Evolutionary conservation across 2,888 invertebrate genomes (phyloP).

Genomic region (Colostygia pectinataria): DNA sequence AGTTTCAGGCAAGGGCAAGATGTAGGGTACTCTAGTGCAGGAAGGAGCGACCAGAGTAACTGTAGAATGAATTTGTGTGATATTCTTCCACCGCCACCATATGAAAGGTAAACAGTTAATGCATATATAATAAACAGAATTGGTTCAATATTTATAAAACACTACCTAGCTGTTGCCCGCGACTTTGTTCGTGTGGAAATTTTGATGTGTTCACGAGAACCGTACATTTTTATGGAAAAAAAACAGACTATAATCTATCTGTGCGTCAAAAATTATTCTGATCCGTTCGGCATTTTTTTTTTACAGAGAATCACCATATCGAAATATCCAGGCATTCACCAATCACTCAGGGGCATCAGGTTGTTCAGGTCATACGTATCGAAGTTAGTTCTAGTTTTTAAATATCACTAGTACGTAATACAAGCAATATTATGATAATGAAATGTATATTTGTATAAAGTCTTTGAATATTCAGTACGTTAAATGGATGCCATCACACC

Average conservation of each 20-base stretch:
- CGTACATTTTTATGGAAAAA: no score
- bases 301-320: slow-evolving; percentile 72
- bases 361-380: slow-evolving; percentile 73
- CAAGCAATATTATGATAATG: slow-evolving; percentile 74
- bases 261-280: no score
- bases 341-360: slow-evolving; percentile 75
- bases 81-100: slow-evolving; percentile 73
- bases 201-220: no score
- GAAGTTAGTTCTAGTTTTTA: slow-evolving; percentile 64
- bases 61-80: slow-evolving; percentile 78
- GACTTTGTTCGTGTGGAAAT: no score
- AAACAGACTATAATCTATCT: no score
- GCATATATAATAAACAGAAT: no score
- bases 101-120: slow-evolving; percentile 65
- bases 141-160: no score
- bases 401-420: slow-evolving; percentile 76
- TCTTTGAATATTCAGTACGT: slow-evolving; percentile 53
- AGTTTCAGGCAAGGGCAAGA: slow-evolving; percentile 69
- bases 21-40: slow-evolving; percentile 59
- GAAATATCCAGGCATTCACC: slow-evolving; percentile 69
- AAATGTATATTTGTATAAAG: slow-evolving; percentile 70
- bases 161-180: no score
- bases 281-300: no score
- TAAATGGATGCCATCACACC: slow-evolving; percentile 47
- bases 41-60: slow-evolving; percentile 62